Evolutionary conservation across 2,113 vertebrate species (phyloP).

Genomic region (Seriola quinqueradiata): DNA sequence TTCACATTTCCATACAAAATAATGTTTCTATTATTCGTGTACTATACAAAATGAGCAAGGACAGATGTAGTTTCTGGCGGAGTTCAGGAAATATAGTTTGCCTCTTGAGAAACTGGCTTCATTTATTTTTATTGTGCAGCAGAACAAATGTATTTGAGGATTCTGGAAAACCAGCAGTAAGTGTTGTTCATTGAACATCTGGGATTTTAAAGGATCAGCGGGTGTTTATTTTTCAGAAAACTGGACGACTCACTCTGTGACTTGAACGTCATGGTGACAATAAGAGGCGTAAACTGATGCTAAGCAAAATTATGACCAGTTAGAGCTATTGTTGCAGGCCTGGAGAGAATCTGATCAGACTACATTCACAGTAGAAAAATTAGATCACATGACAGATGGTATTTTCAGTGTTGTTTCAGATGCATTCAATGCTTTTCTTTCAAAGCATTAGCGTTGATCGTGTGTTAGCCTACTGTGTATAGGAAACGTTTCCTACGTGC

Average conservation of each 20-base stretch:
- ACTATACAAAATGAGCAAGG: neutral
- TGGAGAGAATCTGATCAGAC: slow-evolving; percentile 6
- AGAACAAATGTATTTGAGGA: too few relatives aligned
- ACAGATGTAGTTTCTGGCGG: neutral
- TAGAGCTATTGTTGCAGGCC: neutral
- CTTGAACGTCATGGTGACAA: neutral
- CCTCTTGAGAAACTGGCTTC: too few relatives aligned
- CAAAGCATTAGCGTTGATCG: slow-evolving; percentile 45
- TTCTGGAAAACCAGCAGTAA: too few relatives aligned
- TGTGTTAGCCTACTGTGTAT: slow-evolving; percentile 37
- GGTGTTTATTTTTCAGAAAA: too few relatives aligned
- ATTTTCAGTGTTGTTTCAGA: slow-evolving; percentile 20
- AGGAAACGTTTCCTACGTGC: slow-evolving; percentile 58
- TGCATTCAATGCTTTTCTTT: slow-evolving; percentile 48
- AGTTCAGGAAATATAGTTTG: too few relatives aligned
- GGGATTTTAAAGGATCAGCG: too few relatives aligned
- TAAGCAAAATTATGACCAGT: slow-evolving; percentile 17
- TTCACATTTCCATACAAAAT: neutral
- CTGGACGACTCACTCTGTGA: neutral
- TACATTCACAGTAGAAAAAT: slow-evolving; percentile 56
- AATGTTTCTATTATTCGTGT: neutral
- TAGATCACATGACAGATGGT: slow-evolving; percentile 33
- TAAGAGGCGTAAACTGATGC: neutral
- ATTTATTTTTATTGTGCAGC: too few relatives aligned
- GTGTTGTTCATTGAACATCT: neutral